Base-by-base conservation (phyloP, 2,888 invertebrate genomes). In the Lamellibrachia columna region DNA sequence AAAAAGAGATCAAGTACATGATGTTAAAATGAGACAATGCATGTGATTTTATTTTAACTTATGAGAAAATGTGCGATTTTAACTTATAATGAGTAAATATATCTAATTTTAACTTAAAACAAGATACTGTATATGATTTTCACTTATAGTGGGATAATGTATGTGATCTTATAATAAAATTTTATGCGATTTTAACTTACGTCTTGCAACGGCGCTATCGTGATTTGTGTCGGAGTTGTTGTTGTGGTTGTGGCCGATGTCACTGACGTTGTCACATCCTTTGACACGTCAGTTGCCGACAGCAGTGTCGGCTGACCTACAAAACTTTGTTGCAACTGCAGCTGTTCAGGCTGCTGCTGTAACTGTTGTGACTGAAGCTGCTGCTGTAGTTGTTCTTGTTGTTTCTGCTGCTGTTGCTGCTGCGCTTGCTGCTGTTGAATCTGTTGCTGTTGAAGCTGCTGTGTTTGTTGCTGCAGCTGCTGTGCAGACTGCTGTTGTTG, bases 401-500 rank as follows among this genome's bases (percentile, higher is more conserved):
- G 91, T 22, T 93, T 53, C 52, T 93, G 92, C 52, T 93, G 93
- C 75, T 93, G 92, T 1, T 92, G 92, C 91, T 9, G 53, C 53
- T 91, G 90, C 9, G n/a, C 28, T 53, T 90, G 75, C 93, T 28
- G 90, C 52, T 90, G 60, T 53, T 90, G 75, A 92, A 9, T 55
- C 52, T 90, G 60, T 90, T 92, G 91, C 52, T 92, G 92, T 11
- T 91, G 91, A 7, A 53, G 53, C 52, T 93, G 93, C 92, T 93
- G 93, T 2, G 92, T 91, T 53, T 93, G 93, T 92, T 93, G 93
- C 52, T 92, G 93, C n/a, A 93, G 92, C 90, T 93, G 93, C 53
- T 93, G 92, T 75, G 93, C 93, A 58, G 93, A 55, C 92, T 93
- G 93, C 52, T 93, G 92, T n/a, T 93, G 91, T 90, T 93, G 93